Conservation (phyloP, 1,140 invertebrate genomes). For the Heliconius eleuchia region DNA sequence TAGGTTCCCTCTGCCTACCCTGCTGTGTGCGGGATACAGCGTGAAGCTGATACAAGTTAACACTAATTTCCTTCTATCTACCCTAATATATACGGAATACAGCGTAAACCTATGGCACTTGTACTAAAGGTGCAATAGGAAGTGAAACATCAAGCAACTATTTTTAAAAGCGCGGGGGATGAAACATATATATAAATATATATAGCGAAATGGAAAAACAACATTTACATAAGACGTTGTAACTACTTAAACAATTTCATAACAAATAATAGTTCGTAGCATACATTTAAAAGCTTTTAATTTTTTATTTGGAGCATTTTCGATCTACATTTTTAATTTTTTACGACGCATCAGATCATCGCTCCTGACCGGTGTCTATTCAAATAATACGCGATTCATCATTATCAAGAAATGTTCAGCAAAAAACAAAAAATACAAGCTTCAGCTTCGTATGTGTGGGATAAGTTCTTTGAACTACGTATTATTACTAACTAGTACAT, state of each 20-base stretch:
- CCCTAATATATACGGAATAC: too few relatives aligned
- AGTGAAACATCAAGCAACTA: too few relatives aligned
- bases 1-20: too few relatives aligned
- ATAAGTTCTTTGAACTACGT: constrained; percentile 61
- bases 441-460: constrained; percentile 47
- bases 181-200: not conserved
- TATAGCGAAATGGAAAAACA: not conserved
- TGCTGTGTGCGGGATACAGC: too few relatives aligned
- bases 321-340: constrained; percentile 32
- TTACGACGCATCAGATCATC: constrained; percentile 43
- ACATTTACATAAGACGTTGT: not conserved
- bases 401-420: constrained; percentile 61
- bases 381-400: constrained; percentile 62
- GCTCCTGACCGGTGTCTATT: constrained; percentile 55
- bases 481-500: constrained; percentile 28
- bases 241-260: not conserved
- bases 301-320: constrained; percentile 25
- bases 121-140: too few relatives aligned
- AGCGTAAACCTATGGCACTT: too few relatives aligned
- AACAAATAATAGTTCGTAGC: not conserved
- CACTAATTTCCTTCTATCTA: too few relatives aligned
- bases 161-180: too few relatives aligned
- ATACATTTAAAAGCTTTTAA: constrained; percentile 31
- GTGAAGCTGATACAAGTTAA: too few relatives aligned
- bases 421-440: constrained; percentile 55